Evolutionary conservation across 1,140 invertebrate species (phyloP), one percentile per base, ranked within the genome.

Genomic region (Penaeus chinensis): DNA sequence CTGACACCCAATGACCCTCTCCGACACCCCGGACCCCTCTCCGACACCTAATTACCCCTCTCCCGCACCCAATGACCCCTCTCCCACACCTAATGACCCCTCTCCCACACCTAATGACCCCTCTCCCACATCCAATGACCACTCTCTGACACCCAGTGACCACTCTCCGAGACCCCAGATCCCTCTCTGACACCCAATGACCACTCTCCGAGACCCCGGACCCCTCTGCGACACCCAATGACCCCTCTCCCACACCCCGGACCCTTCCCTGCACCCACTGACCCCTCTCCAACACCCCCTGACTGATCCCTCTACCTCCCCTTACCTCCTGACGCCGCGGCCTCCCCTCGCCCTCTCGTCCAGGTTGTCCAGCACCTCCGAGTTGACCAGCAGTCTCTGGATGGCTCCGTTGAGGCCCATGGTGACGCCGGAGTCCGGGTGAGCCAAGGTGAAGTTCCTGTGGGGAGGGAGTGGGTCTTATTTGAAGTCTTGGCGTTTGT

Each of bases 351-450:
- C 92, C 37, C 91, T 90, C 22, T 91, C 90, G 78, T 92, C 90
- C 42, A 93, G 91, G 89, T 93, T 94, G 92, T 93, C 92, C 90
- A 94, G 92, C 8, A 93, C 91, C 61, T 95, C 94, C 20, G 96
- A 96, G 92, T 98, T 98, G 77, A 98, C 94, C 91, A 96, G 94
- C 90, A 98, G 93, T 92, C 95, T 94, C 93, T 98, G 97, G 89
- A 98, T 94, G 8, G 96, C 96, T 80, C 97, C 97, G 91, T 94
- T 94, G 89, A 98, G 95, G 90, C 96, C 96, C 90, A 94, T 94
- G 87, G 93, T 94, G 78, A 95, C 94, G n/a, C 95, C 95, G 16
- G 96, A 94, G 82, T 96, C 94, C 85, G 94, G 93, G 92, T 96
- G 96, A 32, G 96, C 93, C 91, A 95, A 94, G 88, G 94, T 93